Base-by-base conservation (phyloP, 2,888 invertebrate species). In the Pachliopta kotzebuea region DNA sequence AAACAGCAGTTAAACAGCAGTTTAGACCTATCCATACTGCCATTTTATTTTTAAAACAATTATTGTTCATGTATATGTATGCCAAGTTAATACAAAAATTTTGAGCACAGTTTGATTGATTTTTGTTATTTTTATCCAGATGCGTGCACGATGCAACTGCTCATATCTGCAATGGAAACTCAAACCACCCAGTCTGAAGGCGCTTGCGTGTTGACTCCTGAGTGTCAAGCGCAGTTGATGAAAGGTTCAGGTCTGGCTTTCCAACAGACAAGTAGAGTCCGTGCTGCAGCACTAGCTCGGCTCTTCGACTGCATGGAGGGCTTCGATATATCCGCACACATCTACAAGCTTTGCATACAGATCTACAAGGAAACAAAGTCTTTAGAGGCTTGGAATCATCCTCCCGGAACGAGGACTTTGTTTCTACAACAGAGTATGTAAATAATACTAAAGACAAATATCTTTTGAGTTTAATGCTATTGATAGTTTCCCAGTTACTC, bases 291-390 rank as follows among this genome's bases (percentile, higher is more conserved):
- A 0, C 68, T 91, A 6, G 81, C 87, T 1, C 81, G 84, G 23
- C 69, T 86, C 3, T 91, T 91, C 62, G 90, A 90, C 57, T 91
- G 90, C 65, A 79, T 90, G 77, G 89, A 89, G 56, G 84, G 82
- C 9, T 67, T 85, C 2, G 91, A 91, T 63, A 68, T 89, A 0
- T 71, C 81, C 1, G 89, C 91, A 0, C 83, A 86, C 31, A 88
- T 91, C 65, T 90, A 90, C 70, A 90, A 90, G 69, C 76, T 89
- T 0, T 91, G 91, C 71, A 87, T 90, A 63, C 90, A 90, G 68
- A 82, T 88, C 42, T 90, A 91, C 64, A 91, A 90, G 67, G 91
- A 91, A 72, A 75, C 91, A 0, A 90, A 89, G 68, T 90, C 91
- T 0, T 69, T 91, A 7, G 91, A 91, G 71, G 81, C 86, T 6